These are phyloP conservation scores for Gymnocypris eckloni DNA, from an alignment of 2,797 vertebrate genomes.

Conservation along the genomic window DNA sequence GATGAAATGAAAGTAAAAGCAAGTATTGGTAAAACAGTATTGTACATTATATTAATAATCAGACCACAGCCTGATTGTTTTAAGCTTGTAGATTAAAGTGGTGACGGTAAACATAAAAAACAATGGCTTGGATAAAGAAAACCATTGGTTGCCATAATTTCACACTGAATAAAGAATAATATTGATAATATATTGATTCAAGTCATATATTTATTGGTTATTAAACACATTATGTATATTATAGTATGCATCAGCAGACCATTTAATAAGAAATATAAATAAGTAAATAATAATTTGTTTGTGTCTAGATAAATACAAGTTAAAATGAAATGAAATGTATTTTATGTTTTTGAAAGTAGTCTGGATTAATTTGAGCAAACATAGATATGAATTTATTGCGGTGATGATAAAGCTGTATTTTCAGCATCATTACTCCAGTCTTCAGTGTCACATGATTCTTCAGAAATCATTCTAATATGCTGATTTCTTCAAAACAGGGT, in stretches of 20 bases:
- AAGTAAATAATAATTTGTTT: background rate
- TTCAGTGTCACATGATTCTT: background rate
- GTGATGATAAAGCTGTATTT: background rate
- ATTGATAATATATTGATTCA: background rate
- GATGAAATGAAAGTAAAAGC: background rate
- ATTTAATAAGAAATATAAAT: background rate
- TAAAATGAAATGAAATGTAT: background rate
- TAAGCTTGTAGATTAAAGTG: background rate
- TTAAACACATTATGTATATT: background rate
- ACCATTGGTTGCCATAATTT: background rate
- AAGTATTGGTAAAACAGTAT: background rate
- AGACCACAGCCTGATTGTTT: background rate
- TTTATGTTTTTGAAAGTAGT: background rate
- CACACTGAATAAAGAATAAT: background rate
- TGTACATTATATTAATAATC: background rate
- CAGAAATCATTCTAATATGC: background rate
- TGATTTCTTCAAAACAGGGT: background rate
- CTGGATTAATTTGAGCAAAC: background rate
- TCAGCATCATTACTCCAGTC: too few relatives aligned
- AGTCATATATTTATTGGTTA: background rate
- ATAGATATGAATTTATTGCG: background rate
- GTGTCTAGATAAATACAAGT: background rate
- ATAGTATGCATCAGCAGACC: background rate
- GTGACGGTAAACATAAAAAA: too few relatives aligned
- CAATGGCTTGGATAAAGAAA: background rate